Conservation (phyloP, 2,113 vertebrate genomes). For the Sphaerodactylus townsendi region DNA sequence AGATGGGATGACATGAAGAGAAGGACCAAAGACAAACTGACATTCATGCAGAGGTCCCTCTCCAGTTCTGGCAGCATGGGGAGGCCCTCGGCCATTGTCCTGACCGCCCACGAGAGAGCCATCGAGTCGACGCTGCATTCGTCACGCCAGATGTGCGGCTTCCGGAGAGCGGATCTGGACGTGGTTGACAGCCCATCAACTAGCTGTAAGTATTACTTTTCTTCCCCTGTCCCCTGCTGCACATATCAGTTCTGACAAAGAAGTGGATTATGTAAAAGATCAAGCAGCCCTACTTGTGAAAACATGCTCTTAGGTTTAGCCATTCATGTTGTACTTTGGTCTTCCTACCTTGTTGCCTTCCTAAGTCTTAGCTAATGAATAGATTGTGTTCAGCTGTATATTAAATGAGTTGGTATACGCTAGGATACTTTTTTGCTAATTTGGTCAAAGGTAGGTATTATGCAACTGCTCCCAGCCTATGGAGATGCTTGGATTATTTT, state of each 20-base stretch:
- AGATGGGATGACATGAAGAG: conserved; percentile 84
- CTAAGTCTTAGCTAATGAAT: not conserved
- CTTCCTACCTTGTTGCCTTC: conserved; percentile 2
- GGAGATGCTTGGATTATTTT: conserved; percentile 5
- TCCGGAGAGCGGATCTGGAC: conserved; percentile 59
- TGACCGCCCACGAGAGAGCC: conserved; percentile 71
- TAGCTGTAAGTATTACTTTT: conserved; percentile 76
- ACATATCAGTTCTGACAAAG: conserved; percentile 36
- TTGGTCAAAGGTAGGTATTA: not conserved
- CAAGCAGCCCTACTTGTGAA: not conserved
- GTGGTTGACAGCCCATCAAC: conserved; percentile 67
- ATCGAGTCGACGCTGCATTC: conserved; percentile 71
- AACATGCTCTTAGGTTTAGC: conserved; percentile 2
- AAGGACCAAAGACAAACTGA: conserved; percentile 81
- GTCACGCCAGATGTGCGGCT: conserved; percentile 47
- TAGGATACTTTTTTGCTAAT: not conserved
- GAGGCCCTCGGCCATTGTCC: conserved; percentile 66
- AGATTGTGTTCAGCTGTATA: not conserved
- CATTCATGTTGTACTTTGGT: conserved; percentile 1
- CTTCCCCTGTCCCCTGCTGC: conserved; percentile 44
- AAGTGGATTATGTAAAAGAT: not conserved
- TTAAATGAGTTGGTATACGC: not conserved
- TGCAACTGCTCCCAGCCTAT: not conserved
- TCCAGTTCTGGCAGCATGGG: conserved; percentile 54
- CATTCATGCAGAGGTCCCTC: conserved; percentile 77